phyloP scores from a whole-genome alignment of 2,888 invertebrate species.

The Coelopa pilipes region DNA sequence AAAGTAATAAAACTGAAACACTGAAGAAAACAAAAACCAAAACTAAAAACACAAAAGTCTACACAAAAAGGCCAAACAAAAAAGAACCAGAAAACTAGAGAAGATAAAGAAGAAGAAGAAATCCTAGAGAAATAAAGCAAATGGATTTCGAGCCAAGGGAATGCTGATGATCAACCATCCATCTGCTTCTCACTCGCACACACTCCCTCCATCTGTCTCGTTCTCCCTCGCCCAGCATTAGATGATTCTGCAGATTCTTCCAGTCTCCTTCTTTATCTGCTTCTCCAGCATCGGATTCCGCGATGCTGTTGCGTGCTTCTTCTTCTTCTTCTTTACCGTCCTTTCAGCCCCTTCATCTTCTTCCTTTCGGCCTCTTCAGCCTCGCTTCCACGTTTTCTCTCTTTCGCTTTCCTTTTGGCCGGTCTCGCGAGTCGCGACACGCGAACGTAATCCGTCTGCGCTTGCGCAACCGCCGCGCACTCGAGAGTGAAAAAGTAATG shows the following conservation, averaged over 20 bases:
- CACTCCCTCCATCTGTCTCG: too few relatives aligned
- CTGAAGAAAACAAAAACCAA: not conserved
- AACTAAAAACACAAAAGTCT: not conserved
- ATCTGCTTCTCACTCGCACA: not conserved
- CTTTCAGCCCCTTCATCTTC: not conserved
- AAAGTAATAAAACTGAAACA: slow-evolving; percentile 1
- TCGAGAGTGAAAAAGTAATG: slow-evolving; percentile 13
- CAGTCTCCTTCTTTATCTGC: too few relatives aligned
- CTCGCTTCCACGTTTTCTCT: not conserved
- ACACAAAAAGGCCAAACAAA: not conserved
- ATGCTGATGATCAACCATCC: not conserved
- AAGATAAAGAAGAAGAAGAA: not conserved
- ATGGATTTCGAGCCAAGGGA: not conserved
- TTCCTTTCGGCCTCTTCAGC: not conserved
- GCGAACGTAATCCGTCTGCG: not conserved
- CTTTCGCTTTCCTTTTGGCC: not conserved
- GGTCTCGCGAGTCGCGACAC: not conserved
- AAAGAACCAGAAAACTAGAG: not conserved
- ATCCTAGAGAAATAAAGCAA: not conserved
- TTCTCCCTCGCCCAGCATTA: too few relatives aligned
- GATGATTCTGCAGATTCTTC: too few relatives aligned
- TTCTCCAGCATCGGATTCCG: too few relatives aligned
- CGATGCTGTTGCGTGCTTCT: too few relatives aligned
- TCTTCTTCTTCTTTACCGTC: not conserved
- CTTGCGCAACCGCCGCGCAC: slow-evolving; percentile 8